Conservation (phyloP, 1,140 invertebrate species). For the Apis florea region DNA sequence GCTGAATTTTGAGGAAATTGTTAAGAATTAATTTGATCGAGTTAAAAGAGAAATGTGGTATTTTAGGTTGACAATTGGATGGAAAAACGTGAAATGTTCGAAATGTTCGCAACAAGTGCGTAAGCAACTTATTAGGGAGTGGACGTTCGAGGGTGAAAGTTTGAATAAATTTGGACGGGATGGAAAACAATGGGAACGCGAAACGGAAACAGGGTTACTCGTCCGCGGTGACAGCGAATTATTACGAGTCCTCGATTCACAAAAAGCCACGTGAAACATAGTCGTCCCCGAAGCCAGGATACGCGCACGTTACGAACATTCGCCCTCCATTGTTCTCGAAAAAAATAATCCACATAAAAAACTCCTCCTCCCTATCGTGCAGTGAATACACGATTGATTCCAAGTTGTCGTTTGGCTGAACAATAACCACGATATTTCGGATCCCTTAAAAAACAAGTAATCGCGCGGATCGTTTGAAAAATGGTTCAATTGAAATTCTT, state of each 20-base stretch:
- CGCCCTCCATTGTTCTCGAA: background rate
- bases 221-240: slow-evolving; percentile 18
- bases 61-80: background rate
- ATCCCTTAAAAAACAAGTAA: background rate
- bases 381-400: slow-evolving; percentile 1
- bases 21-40: too few species aligned
- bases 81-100: background rate
- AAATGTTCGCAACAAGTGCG: background rate
- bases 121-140: background rate
- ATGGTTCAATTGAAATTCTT: background rate
- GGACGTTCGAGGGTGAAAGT: background rate
- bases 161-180: background rate
- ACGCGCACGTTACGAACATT: background rate
- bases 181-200: slow-evolving; percentile 5
- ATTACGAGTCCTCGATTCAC: slow-evolving; percentile 5
- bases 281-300: background rate
- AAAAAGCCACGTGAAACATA: background rate
- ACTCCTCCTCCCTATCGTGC: background rate
- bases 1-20: too few species aligned
- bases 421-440: background rate
- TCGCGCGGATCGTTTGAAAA: background rate
- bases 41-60: too few species aligned
- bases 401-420: background rate
- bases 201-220: slow-evolving; percentile 17
- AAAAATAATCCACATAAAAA: background rate